These are phyloP conservation scores for Falcunculus frontatus DNA, from an alignment of 2,113 vertebrate species.

Conservation along the genomic window DNA sequence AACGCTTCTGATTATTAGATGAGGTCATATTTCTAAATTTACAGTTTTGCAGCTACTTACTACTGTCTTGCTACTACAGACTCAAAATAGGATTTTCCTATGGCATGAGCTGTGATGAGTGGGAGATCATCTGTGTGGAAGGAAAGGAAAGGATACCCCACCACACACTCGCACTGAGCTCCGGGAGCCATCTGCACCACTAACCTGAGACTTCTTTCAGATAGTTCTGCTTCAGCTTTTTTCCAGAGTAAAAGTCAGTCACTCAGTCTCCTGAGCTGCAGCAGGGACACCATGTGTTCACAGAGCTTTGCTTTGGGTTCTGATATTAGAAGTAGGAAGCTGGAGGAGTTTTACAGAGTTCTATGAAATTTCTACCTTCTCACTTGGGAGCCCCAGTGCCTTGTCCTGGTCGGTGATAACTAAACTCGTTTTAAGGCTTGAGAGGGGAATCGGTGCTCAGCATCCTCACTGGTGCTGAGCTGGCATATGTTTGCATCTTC, in stretches of 20 bases:
- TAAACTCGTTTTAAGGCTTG: background rate
- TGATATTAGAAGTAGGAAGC: background rate
- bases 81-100: background rate
- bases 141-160: background rate
- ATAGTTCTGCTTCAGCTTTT: background rate
- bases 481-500: background rate
- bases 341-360: background rate
- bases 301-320: background rate
- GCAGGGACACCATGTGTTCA: background rate
- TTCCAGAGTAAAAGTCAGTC: background rate
- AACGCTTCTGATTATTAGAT: background rate
- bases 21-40: background rate
- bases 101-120: background rate
- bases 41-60: background rate
- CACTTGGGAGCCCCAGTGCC: background rate
- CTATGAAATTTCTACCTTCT: background rate
- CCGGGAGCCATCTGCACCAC: background rate
- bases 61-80: background rate
- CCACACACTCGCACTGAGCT: background rate
- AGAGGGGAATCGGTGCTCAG: rapidly evolving
- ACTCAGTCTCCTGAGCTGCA: background rate
- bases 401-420: background rate
- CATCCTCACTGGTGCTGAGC: background rate
- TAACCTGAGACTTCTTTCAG: background rate
- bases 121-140: background rate